Evolutionary conservation across 2,888 invertebrate genomes (phyloP).

Genomic region (Hoplodrina blanda): DNA sequence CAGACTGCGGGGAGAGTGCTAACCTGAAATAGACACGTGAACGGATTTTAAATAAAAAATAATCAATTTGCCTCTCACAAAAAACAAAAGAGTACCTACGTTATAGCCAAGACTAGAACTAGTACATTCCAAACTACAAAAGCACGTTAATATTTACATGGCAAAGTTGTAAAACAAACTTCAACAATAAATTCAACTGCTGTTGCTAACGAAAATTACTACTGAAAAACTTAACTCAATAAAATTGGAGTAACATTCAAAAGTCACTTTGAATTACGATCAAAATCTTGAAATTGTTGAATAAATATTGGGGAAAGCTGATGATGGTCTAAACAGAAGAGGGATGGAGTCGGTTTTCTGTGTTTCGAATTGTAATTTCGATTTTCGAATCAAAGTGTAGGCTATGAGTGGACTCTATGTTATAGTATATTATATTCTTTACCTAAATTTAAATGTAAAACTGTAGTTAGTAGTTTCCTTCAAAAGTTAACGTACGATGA

Average conservation of each 20-base stretch:
- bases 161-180: conserved; percentile 51
- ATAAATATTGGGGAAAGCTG: conserved; percentile 16
- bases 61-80: background rate
- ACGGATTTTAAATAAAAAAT: no score
- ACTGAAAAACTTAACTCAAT: conserved; percentile 68
- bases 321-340: conserved; percentile 5
- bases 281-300: conserved; percentile 65
- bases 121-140: conserved; percentile 40
- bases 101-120: conserved; percentile 19
- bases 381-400: no score
- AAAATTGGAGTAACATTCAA: conserved; percentile 62
- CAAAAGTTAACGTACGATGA: background rate
- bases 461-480: background rate
- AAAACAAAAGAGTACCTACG: background rate
- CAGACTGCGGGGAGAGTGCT: no score
- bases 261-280: conserved; percentile 79
- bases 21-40: no score
- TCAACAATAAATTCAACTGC: conserved; percentile 38
- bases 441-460: background rate
- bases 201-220: conserved; percentile 65
- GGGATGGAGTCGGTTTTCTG: background rate
- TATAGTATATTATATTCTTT: background rate
- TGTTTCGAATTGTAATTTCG: background rate
- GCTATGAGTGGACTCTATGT: no score
- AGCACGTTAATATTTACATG: conserved; percentile 47